Percentiles rank a stretch among this genome's conserved stretches.
These are phyloP conservation scores for Drosophila merina DNA, from an alignment of 2,888 invertebrate genomes.

Conservation along the genomic window DNA sequence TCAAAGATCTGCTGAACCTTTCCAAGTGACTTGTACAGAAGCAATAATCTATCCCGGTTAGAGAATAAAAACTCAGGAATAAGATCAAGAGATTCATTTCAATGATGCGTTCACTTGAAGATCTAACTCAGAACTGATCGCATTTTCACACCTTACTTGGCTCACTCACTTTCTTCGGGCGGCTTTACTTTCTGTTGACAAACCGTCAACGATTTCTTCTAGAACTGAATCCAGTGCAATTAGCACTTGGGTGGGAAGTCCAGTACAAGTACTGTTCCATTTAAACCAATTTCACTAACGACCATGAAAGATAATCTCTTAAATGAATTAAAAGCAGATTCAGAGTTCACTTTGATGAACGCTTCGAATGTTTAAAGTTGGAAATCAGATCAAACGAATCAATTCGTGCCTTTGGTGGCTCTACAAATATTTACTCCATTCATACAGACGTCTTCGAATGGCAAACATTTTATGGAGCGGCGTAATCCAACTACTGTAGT, in stretches of 20 bases:
- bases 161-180: constrained; percentile 53
- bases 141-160: constrained; percentile 44
- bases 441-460: constrained; percentile 33
- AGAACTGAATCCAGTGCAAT: constrained; percentile 53
- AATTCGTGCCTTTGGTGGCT: constrained; percentile 13
- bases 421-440: constrained; percentile 35
- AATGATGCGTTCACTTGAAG: constrained; percentile 26
- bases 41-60: background rate
- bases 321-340: background rate
- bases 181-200: constrained; percentile 40
- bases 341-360: too few species aligned
- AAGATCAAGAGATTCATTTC: constrained; percentile 9
- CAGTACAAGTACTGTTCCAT: constrained; percentile 36
- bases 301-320: constrained; percentile 24
- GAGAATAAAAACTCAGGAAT: background rate
- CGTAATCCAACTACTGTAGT: constrained; percentile 36
- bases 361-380: background rate
- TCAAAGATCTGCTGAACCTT: constrained; percentile 57
- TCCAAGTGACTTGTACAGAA: constrained; percentile 31
- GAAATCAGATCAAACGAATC: constrained; percentile 13
- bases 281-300: constrained; percentile 54
- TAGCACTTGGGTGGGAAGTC: constrained; percentile 55
- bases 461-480: constrained; percentile 15
- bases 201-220: constrained; percentile 18
- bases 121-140: constrained; percentile 49